These are phyloP conservation scores for Trissolcus brochymenae DNA, from an alignment of 2,888 invertebrate genomes.

Conservation along the genomic window DNA sequence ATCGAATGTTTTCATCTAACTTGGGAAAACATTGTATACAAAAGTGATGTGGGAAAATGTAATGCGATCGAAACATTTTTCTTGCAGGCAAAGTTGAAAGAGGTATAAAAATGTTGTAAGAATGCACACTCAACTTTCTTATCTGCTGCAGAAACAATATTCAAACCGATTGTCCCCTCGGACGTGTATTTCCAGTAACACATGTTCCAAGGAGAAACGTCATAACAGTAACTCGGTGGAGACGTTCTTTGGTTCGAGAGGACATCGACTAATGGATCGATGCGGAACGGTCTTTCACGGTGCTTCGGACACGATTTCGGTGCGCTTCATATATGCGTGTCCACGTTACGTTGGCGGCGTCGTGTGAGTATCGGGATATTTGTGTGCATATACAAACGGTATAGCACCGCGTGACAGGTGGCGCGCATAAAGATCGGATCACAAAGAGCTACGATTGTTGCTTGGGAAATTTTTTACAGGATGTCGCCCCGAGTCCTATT, in stretches of 20 bases:
- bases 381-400: conserved; percentile 48
- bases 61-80: no score
- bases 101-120: background rate
- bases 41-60: no score
- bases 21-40: background rate
- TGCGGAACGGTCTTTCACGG: conserved; percentile 27
- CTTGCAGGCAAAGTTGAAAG: background rate
- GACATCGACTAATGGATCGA: conserved; percentile 45
- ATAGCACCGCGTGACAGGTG: conserved; percentile 53
- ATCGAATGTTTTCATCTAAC: background rate
- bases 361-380: conserved; percentile 47
- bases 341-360: conserved; percentile 38
- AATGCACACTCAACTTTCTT: no score
- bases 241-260: conserved; percentile 4
- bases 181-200: background rate
- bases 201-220: conserved; percentile 10
- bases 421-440: conserved; percentile 53
- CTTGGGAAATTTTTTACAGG: conserved; percentile 57
- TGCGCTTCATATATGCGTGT: conserved; percentile 38
- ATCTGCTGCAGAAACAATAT: no score
- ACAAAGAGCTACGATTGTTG: conserved; percentile 56
- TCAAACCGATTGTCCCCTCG: no score
- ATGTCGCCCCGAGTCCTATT: conserved; percentile 53
- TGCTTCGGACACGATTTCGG: conserved; percentile 33
- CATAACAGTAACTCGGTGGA: conserved; percentile 20